Percentiles rank a stretch among this genome's conserved stretches.
These are phyloP conservation scores for Procambarus clarkii DNA, from an alignment of 1,140 invertebrate genomes.

Conservation along the genomic window DNA sequence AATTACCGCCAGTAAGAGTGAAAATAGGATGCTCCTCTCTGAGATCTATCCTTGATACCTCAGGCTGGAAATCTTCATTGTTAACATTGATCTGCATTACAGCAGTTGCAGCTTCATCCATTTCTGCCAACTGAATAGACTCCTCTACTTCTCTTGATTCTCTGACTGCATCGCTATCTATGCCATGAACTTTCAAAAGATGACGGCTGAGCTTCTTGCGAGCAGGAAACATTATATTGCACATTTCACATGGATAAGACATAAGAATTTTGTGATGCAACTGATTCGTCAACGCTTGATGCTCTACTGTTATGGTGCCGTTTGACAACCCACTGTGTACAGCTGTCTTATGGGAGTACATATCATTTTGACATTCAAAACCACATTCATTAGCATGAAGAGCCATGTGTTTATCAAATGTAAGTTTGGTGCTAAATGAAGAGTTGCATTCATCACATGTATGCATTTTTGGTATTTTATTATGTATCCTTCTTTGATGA, in stretches of 20 bases:
- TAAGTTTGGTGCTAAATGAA: neutral
- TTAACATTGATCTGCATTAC: constrained; percentile 27
- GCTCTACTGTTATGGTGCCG: neutral
- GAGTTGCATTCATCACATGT: constrained; percentile 16
- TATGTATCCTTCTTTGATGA: constrained; percentile 27
- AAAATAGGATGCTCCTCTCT: neutral
- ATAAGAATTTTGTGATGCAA: neutral
- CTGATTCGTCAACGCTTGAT: neutral
- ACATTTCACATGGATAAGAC: constrained; percentile 9
- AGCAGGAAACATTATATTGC: neutral
- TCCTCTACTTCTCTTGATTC: constrained; percentile 16
- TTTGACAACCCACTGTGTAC: constrained; percentile 2
- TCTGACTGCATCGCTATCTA: neutral
- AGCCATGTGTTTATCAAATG: constrained; percentile 23
- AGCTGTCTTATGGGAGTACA: constrained; percentile 26
- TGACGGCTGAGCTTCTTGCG: constrained; percentile 18
- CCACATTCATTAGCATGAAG: neutral
- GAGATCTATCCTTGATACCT: neutral
- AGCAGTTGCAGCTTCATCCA: constrained; percentile 4
- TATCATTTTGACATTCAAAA: constrained; percentile 31
- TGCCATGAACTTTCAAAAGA: neutral
- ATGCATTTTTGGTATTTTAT: neutral
- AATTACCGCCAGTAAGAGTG: neutral
- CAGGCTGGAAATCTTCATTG: neutral
- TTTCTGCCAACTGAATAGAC: constrained; percentile 18